Evolutionary conservation across 2,113 vertebrate species (phyloP), one percentile per base, ranked within the genome.

Genomic region (Martes martes): DNA sequence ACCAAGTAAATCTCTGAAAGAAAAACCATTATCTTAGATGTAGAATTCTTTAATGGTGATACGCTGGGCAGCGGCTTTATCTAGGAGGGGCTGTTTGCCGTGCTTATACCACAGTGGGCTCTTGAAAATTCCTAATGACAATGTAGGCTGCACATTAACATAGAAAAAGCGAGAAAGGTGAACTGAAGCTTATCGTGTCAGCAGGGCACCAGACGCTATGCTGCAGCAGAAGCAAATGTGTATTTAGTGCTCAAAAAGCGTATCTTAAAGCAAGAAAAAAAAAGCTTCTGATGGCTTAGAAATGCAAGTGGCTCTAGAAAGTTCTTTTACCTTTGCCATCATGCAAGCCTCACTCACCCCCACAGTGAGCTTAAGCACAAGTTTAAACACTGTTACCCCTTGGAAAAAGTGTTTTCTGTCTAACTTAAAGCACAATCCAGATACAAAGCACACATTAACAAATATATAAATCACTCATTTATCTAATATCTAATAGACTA

Each of bases 21-120:
- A 21, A 63, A 95, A 86, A 28, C 1, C 47, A 39, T 69, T 84
- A 50, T 59, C 50, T 52, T 47, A 52, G 45, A 33, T 81, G 65
- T 0, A 55, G 85, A 55, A 81, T 79, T 89, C 73, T 71, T 63
- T 26, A 21, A 50, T 16, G 59, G 69, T 31, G 52, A 84, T 28
- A 74, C 18, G 6, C 33, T 19, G 33, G 42, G 89, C 39, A 59
- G 93, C 28, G 39, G 74, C 67, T 97, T 92, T 81, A 36, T 89
- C 79, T 74, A 2, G 1, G 36, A 42, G 55, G 63, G 93, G n/a
- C 59, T 84, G 33, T 81, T 6, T 33, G 87, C 55, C 28, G n/a
- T 33, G 69, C 39, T 87, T 45, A 57, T 28, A 47, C 47, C 61
- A 42, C 0, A 11, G 33, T 23, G 73, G 42, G 52, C 45, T 71